Percentiles rank a stretch among this genome's conserved stretches.
phyloP scores from a whole-genome alignment of 1,140 invertebrate species.

The Drosophila santomea region DNA sequence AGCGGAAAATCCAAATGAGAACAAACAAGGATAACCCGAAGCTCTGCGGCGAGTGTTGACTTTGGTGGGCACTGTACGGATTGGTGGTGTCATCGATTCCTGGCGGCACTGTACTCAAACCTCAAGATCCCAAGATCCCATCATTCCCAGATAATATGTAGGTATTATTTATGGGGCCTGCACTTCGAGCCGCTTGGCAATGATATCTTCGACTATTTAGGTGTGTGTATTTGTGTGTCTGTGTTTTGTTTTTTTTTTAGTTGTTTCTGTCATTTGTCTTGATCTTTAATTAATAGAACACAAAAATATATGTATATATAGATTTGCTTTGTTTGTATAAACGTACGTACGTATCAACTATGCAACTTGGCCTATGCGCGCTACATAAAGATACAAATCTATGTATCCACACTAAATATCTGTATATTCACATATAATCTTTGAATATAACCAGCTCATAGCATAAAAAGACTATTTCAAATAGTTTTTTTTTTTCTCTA shows the following conservation, averaged over 20 bases:
- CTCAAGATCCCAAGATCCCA: background rate
- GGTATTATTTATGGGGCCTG: background rate
- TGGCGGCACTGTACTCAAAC: slow-evolving; percentile 13
- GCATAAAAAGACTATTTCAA: slow-evolving; percentile 58
- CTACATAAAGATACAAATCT: slow-evolving; percentile 42
- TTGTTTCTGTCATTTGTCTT: slow-evolving; percentile 15
- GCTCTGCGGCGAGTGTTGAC: slow-evolving; percentile 37
- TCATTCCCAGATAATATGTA: background rate
- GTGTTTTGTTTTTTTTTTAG: background rate
- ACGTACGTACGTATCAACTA: slow-evolving; percentile 44
- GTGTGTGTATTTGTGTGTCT: slow-evolving; percentile 20
- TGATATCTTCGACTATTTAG: slow-evolving; percentile 9
- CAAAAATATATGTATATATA: slow-evolving; percentile 47
- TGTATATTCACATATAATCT: slow-evolving; percentile 47
- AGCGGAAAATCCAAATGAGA: slow-evolving; percentile 3
- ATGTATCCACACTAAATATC: slow-evolving; percentile 31
- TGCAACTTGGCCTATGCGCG: slow-evolving; percentile 50
- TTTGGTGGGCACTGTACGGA: slow-evolving; percentile 47
- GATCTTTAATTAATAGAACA: slow-evolving; percentile 28
- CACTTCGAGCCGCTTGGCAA: slow-evolving; percentile 11
- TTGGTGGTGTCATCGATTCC: slow-evolving; percentile 30
- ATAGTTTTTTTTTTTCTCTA: slow-evolving; percentile 49
- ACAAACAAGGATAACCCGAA: slow-evolving; percentile 8
- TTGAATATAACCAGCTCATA: slow-evolving; percentile 66
- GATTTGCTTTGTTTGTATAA: slow-evolving; percentile 42